Evolutionary conservation across 2,113 vertebrate genomes (phyloP), one percentile per base, ranked within the genome.

Genomic region (Cygnus atratus): DNA sequence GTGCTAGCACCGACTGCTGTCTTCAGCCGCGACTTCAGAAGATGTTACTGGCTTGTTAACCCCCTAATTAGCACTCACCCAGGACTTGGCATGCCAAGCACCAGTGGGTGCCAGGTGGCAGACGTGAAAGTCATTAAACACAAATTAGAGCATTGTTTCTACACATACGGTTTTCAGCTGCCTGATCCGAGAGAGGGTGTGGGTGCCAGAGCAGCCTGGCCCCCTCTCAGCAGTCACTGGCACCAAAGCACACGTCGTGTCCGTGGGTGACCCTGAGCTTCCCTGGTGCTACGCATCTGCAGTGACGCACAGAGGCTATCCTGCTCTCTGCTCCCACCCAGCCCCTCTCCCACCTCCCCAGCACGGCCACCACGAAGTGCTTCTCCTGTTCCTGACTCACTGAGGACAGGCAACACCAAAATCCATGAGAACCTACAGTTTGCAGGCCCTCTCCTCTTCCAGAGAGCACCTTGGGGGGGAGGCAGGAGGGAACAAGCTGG

Each of bases 241-340:
- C 44, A 26, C 13, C 46, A 59, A 62, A 46, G 7, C 31, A 31
- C 2, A 26, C 1, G 0, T 55, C 1, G 0, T 39, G 59, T 35
- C 50, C 37, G 39, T 29, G 67, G 46, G 17, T n/a, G 44, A 21
- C 28, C 46, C n/a, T 2, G 15, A 25, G 48, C 33, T 61, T 33
- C 44, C n/a, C 63, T 48, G 44, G 44, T 39, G 31, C 83, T 54
- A 20, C 44, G 37, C 6, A 26, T 13, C 62, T 13, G 24, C 37
- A 82, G 66, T 0, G 1, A 19, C 77, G 43, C 41, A 37, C 65
- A 43, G 21, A 13, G 11, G 48, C 19, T 33, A 5, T 28, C n/a
- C 44, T 39, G 12, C 39, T 14, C 24, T 63, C 39, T 57, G 55
- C 26, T 59, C 82, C 55, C 35, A 4, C 43, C 37, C 19, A 6